Evolutionary conservation across 2,888 invertebrate species (phyloP), one percentile per base, ranked within the genome.

Genomic region (Eurytoma californica): DNA sequence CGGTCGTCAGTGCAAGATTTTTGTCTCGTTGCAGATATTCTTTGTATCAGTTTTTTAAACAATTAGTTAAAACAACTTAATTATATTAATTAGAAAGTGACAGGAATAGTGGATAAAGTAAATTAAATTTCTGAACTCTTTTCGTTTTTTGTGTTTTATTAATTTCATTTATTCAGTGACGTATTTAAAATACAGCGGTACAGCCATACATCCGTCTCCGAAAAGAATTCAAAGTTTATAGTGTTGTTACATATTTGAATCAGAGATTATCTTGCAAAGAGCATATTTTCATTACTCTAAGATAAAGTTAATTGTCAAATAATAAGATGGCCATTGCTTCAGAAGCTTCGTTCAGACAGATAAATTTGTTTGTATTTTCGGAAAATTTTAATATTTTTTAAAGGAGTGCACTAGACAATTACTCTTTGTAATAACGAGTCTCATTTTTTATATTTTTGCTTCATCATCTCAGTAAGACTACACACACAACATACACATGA

Each of bases 401-500:
- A 68, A 63, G 51, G 39, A 57, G 18, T 65, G 28, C 39, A 57
- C 66, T 65, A 61, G 47, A 30, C 61, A 58, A 68, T 39, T 72
- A 39, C 39, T 73, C 24, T 67, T 82, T 83, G 82, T 75, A 61
- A 81, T 78, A 83, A 82, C 82, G 75, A 76, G 68, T 78, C 55
- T 75, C 77, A 77, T 83, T 80, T 81, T 80, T 78, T 79, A 74
- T 81, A 77, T 80, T 70, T 82, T 81, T 83, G 82, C 83, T 86
- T 84, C 82, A 84, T 61, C n/a, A 84, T 61, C n/a, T 63, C 47
- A 63, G 83, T 86, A 89, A 86, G 87, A 88, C 88, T 89, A 90
- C 88, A 89, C 89, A 89, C 89, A 89, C 89, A 89, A 89, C 89
- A 88, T 89, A 88, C 90, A 89, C 88, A 88, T 88, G 85, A 85